Evolutionary conservation across 2,797 vertebrate genomes (phyloP), one percentile per base, ranked within the genome.

Genomic region (Acrossocheilus fasciatus): DNA sequence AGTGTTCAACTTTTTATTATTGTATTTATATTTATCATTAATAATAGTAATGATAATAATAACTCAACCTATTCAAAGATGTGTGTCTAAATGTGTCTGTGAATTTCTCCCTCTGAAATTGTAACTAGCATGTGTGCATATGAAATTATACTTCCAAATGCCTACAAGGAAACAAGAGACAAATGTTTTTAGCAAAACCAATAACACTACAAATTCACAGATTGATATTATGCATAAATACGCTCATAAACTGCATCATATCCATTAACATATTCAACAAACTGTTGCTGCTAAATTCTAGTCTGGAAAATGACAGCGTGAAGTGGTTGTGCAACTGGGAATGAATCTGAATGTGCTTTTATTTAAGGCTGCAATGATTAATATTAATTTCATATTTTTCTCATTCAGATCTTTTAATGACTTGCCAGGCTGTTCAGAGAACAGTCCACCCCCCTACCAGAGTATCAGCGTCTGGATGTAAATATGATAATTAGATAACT

Each of bases 401-500:
- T 47, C 84, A 62, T 69, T 62, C 76, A 17, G 18, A 86, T 73
- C 12, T 64, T 70, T 70, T 86, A 80, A 80, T 80, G 54, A 86
- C 7, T 70, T 57, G 50, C 66, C 75, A 78, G 47, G 64, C 76
- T 73, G 52, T 70, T 79, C 50, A 9, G 34, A 72, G 36, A 82
- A 72, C 50, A 57, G 17, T 54, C 6, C 54, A 7, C 62, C 14
- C 45, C 45, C 34, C 23, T 36, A 83, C 7, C 15, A 82, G 62
- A 23, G 47, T 41, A 76, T 57, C 79, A 78, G 20, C 1, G 15
- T 85, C 66, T 62, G 43, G 41, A 64, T 73, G n/a, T 50, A 86
- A 62, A 68, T 36, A 72, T 47, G 39, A 78, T 87, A 87, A 87
- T 87, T 83, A 64, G 64, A 87, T 87, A 50, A 87, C 74, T 83